phyloP scores from a whole-genome alignment of 1,140 invertebrate species.

The Antheraea mylitta region DNA sequence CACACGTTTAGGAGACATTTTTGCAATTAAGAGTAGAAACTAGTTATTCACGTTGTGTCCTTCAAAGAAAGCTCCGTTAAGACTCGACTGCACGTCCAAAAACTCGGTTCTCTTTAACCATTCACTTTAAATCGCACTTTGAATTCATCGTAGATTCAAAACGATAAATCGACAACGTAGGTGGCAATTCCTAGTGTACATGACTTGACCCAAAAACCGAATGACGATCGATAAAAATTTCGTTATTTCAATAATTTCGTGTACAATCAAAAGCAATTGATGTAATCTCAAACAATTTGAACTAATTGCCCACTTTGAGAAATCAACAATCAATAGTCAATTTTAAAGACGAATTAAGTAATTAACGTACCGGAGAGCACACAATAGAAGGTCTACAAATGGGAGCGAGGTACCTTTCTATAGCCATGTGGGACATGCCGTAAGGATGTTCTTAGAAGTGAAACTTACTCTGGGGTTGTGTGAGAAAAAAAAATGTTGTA shows the following conservation, averaged over 20 bases:
- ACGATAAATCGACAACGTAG: background rate
- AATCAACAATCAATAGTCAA: slow-evolving; percentile 4
- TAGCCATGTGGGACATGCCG: background rate
- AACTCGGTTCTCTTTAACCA: too few species aligned
- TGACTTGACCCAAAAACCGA: background rate
- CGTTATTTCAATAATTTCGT: background rate
- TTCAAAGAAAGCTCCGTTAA: too few species aligned
- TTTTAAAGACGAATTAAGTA: slow-evolving; percentile 5
- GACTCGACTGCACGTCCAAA: too few species aligned
- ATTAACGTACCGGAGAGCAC: background rate
- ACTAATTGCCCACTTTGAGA: background rate
- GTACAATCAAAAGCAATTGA: slow-evolving; percentile 3
- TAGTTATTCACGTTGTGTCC: too few species aligned
- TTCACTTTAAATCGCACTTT: too few species aligned
- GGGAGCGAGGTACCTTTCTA: background rate
- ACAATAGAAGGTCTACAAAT: background rate
- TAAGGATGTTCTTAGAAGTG: background rate
- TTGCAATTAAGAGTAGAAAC: too few species aligned
- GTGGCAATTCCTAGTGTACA: background rate
- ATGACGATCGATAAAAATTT: background rate
- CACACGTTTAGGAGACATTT: too few species aligned
- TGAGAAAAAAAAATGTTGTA: too few species aligned
- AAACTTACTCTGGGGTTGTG: too few species aligned
- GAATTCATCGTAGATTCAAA: too few species aligned
- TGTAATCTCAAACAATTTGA: slow-evolving; percentile 4